Percentiles rank a stretch among this genome's conserved stretches.
These are phyloP conservation scores for Antennarius maculatus DNA, from an alignment of 2,797 vertebrate genomes.

Conservation along the genomic window DNA sequence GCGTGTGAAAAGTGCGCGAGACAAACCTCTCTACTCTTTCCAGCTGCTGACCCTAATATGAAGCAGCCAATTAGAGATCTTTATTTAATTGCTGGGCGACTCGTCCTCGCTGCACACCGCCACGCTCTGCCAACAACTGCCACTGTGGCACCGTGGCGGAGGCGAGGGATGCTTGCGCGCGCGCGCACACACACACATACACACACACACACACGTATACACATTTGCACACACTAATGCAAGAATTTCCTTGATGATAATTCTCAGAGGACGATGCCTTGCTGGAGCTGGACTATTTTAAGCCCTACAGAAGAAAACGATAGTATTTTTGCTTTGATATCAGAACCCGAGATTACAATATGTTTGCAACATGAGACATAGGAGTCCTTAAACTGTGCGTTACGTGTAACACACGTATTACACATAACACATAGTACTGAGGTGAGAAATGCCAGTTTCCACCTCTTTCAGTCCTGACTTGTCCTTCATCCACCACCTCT, in stretches of 20 bases:
- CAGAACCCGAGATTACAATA: conserved; percentile 28
- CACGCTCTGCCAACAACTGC: conserved; percentile 66
- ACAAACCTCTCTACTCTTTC: conserved; percentile 84
- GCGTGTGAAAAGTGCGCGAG: conserved; percentile 68
- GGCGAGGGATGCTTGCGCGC: conserved; percentile 81
- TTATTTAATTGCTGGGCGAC: conserved; percentile 91
- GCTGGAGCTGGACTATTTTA: conserved; percentile 46
- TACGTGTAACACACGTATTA: background rate
- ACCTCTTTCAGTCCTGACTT: conserved; percentile 33
- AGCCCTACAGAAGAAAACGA: conserved; percentile 31
- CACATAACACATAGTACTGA: background rate
- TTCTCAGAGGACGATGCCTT: conserved; percentile 44
- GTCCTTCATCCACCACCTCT: conserved; percentile 40
- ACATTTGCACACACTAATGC: conserved; percentile 24
- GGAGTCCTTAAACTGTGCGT: conserved; percentile 11
- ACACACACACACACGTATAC: conserved; percentile 13
- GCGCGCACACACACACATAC: conserved; percentile 46
- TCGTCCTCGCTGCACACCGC: conserved; percentile 64
- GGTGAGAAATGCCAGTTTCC: conserved; percentile 28
- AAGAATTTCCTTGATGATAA: conserved; percentile 54
- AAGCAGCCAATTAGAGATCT: conserved; percentile 95
- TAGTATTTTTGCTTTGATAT: conserved; percentile 47
- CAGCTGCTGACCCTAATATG: conserved; percentile 94
- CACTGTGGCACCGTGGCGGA: conserved; percentile 73
- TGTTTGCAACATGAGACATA: conserved; percentile 12